phyloP scores from a whole-genome alignment of 92 coral and sea anemone species.

The Desmophyllum pertusum region DNA sequence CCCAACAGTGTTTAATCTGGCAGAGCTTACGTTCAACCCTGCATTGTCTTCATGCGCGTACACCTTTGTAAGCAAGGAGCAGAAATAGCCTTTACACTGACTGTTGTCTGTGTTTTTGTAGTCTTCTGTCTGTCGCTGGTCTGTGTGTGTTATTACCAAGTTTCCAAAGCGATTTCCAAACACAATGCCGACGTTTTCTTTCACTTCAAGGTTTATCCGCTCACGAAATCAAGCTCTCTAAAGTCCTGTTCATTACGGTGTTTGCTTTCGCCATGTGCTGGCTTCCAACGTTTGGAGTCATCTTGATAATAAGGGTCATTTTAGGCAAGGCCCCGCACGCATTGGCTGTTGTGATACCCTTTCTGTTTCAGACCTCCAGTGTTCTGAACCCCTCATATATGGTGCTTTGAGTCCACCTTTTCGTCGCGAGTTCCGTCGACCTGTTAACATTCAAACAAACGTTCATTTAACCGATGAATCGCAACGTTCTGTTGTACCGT shows the following conservation, averaged over 20 bases:
- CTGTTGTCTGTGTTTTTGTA: slow-evolving; percentile 16
- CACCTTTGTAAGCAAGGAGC: slow-evolving; percentile 11
- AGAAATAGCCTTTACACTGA: slow-evolving; percentile 24
- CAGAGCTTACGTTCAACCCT: slow-evolving; percentile 22
- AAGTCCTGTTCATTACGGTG: slow-evolving; percentile 31
- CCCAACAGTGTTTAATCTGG: slow-evolving; percentile 14
- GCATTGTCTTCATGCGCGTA: slow-evolving; percentile 23
- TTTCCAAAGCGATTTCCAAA: slow-evolving; percentile 12
- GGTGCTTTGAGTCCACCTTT: slow-evolving; percentile 49
- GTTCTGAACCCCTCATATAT: slow-evolving; percentile 44
- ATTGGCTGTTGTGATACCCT: slow-evolving; percentile 33
- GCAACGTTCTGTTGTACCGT: background rate
- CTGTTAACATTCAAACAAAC: background rate
- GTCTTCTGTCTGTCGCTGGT: slow-evolving; percentile 34
- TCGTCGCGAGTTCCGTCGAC: slow-evolving; percentile 31
- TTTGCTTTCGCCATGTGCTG: slow-evolving; percentile 39
- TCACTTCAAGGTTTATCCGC: slow-evolving; percentile 14
- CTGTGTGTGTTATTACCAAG: slow-evolving; percentile 37
- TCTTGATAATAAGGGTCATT: slow-evolving; percentile 33
- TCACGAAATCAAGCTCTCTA: slow-evolving; percentile 37
- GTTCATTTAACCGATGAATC: background rate
- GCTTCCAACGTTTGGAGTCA: slow-evolving; percentile 42
- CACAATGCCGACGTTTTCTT: slow-evolving; percentile 17
- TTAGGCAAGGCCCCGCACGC: slow-evolving; percentile 20
- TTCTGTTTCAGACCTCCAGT: slow-evolving; percentile 38